Conservation (phyloP, 2,797 vertebrate species). For the Gadopsis marmoratus region DNA sequence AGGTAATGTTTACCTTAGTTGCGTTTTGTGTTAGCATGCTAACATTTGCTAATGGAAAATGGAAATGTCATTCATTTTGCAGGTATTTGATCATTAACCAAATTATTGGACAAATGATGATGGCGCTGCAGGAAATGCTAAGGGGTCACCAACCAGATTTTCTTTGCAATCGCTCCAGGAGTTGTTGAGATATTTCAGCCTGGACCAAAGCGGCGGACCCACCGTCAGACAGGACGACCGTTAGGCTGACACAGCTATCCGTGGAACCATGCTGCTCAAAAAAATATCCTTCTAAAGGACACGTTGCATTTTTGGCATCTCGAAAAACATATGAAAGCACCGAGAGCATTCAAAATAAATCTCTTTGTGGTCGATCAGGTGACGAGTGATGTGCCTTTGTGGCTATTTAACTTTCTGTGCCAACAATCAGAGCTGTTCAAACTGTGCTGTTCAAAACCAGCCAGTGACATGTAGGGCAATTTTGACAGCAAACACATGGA, state of each 20-base stretch:
- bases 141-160: background rate
- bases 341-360: slow-evolving; percentile 7
- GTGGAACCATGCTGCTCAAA: background rate
- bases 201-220: background rate
- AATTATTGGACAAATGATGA: background rate
- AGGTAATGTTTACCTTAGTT: background rate
- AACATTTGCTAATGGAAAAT: background rate
- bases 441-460: slow-evolving; percentile 16
- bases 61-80: background rate
- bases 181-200: background rate
- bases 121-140: background rate
- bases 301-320: slow-evolving; percentile 7
- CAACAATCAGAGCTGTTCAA: slow-evolving; percentile 16
- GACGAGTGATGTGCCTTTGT: slow-evolving; percentile 20
- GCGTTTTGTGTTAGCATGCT: background rate
- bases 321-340: background rate
- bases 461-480: background rate
- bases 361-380: slow-evolving; percentile 11
- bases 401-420: slow-evolving; percentile 16
- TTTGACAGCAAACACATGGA: slow-evolving; percentile 17
- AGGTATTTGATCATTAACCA: background rate
- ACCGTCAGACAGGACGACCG: background rate
- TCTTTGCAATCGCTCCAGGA: background rate
- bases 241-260: background rate
- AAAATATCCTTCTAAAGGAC: slow-evolving; percentile 3